These are phyloP conservation scores for Lepus americanus DNA, from an alignment of 2,113 vertebrate genomes.

Conservation along the genomic window DNA sequence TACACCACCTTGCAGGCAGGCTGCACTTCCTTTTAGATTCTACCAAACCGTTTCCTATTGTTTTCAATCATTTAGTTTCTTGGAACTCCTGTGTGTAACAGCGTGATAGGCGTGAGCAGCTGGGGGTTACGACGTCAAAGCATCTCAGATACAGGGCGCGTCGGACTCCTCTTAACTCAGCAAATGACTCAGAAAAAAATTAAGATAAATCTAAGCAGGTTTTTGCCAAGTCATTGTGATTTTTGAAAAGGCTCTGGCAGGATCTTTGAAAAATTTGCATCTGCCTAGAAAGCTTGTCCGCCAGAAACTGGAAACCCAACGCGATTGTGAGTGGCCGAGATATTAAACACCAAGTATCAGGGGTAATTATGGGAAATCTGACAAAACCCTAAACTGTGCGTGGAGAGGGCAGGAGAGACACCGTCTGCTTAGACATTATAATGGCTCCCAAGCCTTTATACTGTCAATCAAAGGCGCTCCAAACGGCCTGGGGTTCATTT, in stretches of 20 bases:
- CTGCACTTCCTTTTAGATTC: background rate
- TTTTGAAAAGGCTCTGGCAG: slow-evolving; percentile 11
- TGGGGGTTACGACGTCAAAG: no score
- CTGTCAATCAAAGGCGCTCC: background rate
- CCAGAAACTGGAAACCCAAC: background rate
- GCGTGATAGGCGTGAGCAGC: background rate
- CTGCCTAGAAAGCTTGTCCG: background rate
- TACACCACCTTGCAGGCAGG: no score
- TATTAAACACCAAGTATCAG: slow-evolving; percentile 36
- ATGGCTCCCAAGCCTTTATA: background rate
- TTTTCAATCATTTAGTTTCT: background rate
- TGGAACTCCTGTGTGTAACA: background rate
- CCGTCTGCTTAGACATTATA: background rate
- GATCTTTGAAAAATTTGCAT: background rate
- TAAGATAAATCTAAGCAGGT: background rate
- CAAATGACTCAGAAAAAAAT: background rate
- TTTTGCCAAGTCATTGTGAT: background rate
- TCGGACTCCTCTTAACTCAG: background rate
- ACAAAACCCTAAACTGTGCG: background rate
- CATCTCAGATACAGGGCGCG: rapidly evolving
- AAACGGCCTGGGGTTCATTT: background rate
- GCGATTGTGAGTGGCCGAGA: background rate
- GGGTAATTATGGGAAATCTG: slow-evolving; percentile 45
- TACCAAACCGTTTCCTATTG: background rate
- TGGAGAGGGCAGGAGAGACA: background rate